These are phyloP conservation scores for Pongo abelii DNA, from an alignment of 2,113 vertebrate species.

Conservation along the genomic window DNA sequence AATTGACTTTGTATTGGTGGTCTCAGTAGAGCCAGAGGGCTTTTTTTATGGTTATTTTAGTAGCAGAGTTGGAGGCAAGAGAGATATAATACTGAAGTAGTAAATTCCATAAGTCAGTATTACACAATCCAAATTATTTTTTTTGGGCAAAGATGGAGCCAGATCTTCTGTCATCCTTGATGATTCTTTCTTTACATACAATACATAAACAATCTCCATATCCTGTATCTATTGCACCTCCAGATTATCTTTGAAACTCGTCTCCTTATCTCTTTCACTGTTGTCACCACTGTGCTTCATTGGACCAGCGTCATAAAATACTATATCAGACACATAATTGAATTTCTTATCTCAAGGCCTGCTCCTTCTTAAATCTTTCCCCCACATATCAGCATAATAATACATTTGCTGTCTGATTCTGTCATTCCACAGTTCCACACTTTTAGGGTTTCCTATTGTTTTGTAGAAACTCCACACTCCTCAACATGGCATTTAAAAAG, in stretches of 20 bases:
- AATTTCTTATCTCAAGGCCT: background rate
- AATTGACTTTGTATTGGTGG: conserved; percentile 66
- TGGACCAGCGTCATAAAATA: background rate
- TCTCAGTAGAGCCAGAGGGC: conserved; percentile 13
- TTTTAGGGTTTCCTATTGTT: background rate
- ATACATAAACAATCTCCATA: background rate
- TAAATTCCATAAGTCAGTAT: background rate
- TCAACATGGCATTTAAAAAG: background rate
- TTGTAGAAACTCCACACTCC: background rate
- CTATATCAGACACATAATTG: background rate
- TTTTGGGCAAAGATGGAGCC: background rate
- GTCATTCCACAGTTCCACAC: background rate
- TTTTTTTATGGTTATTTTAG: conserved; percentile 43
- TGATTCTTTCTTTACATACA: background rate
- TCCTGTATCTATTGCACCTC: background rate
- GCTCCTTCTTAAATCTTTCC: background rate
- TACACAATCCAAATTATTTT: background rate
- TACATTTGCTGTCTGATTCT: background rate
- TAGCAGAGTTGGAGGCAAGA: conserved; percentile 39
- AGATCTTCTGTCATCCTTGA: background rate
- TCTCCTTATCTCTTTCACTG: background rate
- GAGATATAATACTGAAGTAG: conserved; percentile 22
- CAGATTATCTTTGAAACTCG: background rate
- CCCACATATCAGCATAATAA: background rate
- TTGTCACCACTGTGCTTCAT: background rate